Evolutionary conservation across 2,888 invertebrate species (phyloP), one percentile per base, ranked within the genome.

Genomic region (Chelonus formosanus): DNA sequence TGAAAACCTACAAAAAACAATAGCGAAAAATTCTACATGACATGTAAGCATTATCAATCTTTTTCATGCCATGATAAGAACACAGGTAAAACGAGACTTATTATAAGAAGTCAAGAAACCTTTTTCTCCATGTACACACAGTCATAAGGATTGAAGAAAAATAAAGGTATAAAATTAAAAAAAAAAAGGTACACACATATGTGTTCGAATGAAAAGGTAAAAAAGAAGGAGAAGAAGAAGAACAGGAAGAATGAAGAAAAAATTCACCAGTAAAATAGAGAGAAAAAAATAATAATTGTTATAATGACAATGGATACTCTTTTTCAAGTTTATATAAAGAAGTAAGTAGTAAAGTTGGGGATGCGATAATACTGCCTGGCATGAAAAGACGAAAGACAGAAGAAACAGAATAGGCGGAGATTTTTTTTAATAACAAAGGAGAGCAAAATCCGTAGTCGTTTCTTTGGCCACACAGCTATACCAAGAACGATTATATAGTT

Each of bases 361-460:
- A 31, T 31, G 52, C 55, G 40, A 52, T 43, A 61, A 48, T 40
- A 55, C 43, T 53, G 47, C 54, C 60, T 53, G 45, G 55, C 65
- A 60, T 36, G 55, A 53, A 55, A 57, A 57, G 58, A 47, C 65
- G 61, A 62, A 52, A 52, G 52, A 34, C 8, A 52, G 52, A 52
- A 34, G 52, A 31, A 52, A 52, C 31, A 52, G 32, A 52, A 52
- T 20, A 48, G 10, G 31, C 48, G 10, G 60, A 64, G 52, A 34
- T 65, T 66, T 63, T 69, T 65, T 59, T 54, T 59, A 65, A 60
- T 65, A 60, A 65, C 55, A 65, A 67, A 70, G 69, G 70, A 4
- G 4, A 6, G 6, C 5, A 70, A 67, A 68, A 65, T 62, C 63
- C 65, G 57, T 62, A 63, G 52, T 32, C 8, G 52, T 52, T 52